These are phyloP conservation scores for Physella acuta DNA, from an alignment of 1,140 invertebrate genomes.

Conservation along the genomic window DNA sequence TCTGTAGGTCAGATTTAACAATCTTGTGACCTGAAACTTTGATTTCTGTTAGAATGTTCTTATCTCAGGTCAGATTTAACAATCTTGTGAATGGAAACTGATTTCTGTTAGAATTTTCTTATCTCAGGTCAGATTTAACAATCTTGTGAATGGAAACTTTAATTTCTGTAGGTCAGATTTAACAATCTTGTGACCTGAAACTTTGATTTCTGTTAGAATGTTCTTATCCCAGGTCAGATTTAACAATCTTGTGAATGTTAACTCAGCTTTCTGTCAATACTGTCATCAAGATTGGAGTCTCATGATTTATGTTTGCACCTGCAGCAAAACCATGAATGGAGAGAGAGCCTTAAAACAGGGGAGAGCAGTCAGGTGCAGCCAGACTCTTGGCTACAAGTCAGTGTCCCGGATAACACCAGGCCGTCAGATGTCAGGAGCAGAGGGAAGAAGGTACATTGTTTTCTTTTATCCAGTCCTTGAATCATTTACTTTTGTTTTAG, in stretches of 20 bases:
- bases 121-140: too few relatives aligned
- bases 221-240: conserved; percentile 73
- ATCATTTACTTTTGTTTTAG: conserved; percentile 1
- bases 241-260: too few relatives aligned
- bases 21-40: too few relatives aligned
- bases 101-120: too few relatives aligned
- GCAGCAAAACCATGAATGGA: conserved; percentile 62
- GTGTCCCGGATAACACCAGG: too few relatives aligned
- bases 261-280: too few relatives aligned
- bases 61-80: too few relatives aligned
- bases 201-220: too few relatives aligned
- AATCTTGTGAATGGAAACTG: too few relatives aligned
- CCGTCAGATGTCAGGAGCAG: conserved; percentile 3
- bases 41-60: too few relatives aligned
- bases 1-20: too few relatives aligned
- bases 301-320: conserved; percentile 13
- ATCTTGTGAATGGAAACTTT: too few relatives aligned
- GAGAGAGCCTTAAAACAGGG: conserved; percentile 31
- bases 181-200: neutral
- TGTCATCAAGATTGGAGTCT: neutral
- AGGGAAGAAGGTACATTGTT: conserved; percentile 28
- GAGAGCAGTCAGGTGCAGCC: neutral
- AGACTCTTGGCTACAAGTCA: neutral
- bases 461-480: neutral
- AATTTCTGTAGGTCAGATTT: neutral